Conservation (phyloP, 1,140 invertebrate genomes). For the Gryllus bimaculatus region DNA sequence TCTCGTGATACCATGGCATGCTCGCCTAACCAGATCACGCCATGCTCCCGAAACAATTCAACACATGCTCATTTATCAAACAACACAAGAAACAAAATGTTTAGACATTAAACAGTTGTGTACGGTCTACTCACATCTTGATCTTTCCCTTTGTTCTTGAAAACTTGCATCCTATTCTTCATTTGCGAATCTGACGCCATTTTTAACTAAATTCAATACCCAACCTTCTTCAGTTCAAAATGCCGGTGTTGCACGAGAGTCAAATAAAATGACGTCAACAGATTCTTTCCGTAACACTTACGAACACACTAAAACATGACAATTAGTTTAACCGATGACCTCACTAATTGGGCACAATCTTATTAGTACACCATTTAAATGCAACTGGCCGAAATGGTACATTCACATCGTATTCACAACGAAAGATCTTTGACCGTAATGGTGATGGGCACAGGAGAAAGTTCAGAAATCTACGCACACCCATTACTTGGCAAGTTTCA, state of each 20-base stretch:
- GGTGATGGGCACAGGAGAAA: background rate
- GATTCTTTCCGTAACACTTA: background rate
- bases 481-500: constrained; percentile 1
- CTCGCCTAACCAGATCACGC: background rate
- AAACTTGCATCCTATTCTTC: constrained; percentile 79
- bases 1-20: background rate
- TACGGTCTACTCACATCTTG: constrained; percentile 71
- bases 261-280: background rate
- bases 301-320: background rate
- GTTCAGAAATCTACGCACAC: background rate
- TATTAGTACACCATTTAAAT: background rate
- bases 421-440: constrained; percentile 1
- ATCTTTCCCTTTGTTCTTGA: constrained; percentile 96
- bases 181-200: constrained; percentile 65
- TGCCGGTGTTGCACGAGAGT: constrained; percentile 18
- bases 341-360: background rate
- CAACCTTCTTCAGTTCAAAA: constrained; percentile 19
- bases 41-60: constrained; percentile 14
- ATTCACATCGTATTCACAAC: background rate
- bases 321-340: background rate
- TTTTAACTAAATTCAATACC: constrained; percentile 41
- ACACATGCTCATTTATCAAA: background rate
- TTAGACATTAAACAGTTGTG: no score
- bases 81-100: background rate
- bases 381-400: background rate